Percentiles rank a stretch among this genome's conserved stretches.
phyloP scores from a whole-genome alignment of 2,113 vertebrate species.

The Agapornis roseicollis region DNA sequence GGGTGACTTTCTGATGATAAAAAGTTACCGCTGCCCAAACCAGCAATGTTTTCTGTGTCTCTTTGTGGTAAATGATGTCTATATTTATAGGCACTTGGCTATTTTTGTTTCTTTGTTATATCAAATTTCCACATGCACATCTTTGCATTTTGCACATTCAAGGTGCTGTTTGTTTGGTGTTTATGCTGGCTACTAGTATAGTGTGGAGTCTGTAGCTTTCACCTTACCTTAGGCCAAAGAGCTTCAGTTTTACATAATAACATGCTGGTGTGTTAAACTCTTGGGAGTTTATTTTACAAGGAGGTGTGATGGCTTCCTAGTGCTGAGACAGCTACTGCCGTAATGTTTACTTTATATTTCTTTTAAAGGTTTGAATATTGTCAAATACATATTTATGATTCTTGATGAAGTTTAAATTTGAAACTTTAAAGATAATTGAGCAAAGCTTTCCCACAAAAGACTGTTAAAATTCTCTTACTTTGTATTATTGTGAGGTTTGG shows the following conservation, averaged over 20 bases:
- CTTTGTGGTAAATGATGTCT: not conserved
- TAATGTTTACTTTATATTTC: not conserved
- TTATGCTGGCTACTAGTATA: not conserved
- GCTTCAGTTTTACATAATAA: not conserved
- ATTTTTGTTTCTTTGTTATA: not conserved
- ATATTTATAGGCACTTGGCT: not conserved
- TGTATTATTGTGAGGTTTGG: not conserved
- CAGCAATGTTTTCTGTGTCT: not conserved
- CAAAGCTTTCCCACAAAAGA: not conserved
- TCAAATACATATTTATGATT: not conserved
- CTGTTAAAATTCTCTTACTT: not conserved
- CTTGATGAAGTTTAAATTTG: not conserved
- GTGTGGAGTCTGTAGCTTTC: not conserved
- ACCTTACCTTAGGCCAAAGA: not conserved
- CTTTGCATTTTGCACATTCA: not conserved
- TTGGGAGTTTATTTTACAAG: not conserved
- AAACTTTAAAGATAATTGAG: not conserved
- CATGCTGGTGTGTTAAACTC: rapidly evolving
- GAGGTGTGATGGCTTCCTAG: not conserved
- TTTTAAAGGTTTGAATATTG: not conserved
- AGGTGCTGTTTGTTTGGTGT: not conserved
- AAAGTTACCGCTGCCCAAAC: not conserved
- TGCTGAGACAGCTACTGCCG: not conserved
- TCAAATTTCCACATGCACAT: not conserved
- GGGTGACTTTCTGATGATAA: not conserved